Evolutionary conservation across 2,113 vertebrate species (phyloP).

Genomic region (Colaptes auratus): DNA sequence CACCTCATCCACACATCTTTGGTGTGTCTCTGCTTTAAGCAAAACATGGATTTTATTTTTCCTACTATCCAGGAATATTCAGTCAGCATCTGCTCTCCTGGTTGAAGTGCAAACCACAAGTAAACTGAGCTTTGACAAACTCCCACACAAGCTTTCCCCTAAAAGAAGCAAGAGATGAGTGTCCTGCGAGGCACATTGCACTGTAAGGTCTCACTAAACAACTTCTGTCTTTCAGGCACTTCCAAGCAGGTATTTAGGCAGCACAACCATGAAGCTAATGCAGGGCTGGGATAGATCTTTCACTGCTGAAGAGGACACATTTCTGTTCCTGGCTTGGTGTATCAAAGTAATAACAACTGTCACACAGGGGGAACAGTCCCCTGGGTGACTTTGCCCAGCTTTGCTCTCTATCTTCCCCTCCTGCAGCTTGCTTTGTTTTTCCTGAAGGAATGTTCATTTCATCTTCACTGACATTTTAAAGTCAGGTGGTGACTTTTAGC

Average conservation of each 20-base stretch:
- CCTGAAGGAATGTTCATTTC: not conserved
- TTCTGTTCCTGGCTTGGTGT: not conserved
- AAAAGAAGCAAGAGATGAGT: not conserved
- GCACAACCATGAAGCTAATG: not conserved
- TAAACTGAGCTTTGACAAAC: not conserved
- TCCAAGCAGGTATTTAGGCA: not conserved
- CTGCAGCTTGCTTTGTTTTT: not conserved
- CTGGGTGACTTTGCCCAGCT: not conserved
- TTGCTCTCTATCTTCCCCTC: not conserved
- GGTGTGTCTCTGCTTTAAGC: not conserved
- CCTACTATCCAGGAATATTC: not conserved
- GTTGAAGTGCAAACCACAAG: not conserved
- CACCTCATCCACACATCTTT: not conserved
- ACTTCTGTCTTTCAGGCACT: not conserved
- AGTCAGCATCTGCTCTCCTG: not conserved
- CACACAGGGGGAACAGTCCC: not conserved
- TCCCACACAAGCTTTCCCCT: not conserved
- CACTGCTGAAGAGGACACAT: not conserved
- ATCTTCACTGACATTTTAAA: constrained; percentile 38
- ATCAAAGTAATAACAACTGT: constrained; percentile 1
- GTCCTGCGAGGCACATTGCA: not conserved
- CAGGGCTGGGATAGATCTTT: not conserved
- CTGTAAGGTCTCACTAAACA: not conserved
- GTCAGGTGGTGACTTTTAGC: constrained; percentile 33
- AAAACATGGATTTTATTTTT: not conserved